Evolutionary conservation across 2,797 vertebrate genomes (phyloP).

Genomic region (Alexandromys oeconomus): DNA sequence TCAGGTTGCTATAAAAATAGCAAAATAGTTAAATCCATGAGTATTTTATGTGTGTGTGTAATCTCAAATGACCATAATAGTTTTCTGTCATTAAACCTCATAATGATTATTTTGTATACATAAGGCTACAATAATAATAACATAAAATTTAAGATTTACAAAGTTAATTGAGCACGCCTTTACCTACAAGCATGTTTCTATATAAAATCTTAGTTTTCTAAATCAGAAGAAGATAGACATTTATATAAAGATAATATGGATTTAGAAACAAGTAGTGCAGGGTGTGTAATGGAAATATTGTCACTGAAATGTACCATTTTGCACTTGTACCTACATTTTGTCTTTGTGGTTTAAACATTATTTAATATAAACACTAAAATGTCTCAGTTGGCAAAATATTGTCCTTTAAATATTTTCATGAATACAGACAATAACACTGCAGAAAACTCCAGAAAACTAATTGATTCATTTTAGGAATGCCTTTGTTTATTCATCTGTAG

Average conservation of each 20-base stretch:
- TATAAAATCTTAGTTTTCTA: not conserved
- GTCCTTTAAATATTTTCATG: not conserved
- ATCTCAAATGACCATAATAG: not conserved
- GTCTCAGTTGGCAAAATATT: constrained; percentile 31
- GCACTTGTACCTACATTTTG: not conserved
- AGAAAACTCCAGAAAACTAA: constrained; percentile 46
- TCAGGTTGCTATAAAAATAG: not conserved
- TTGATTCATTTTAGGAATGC: constrained; percentile 41
- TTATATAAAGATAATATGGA: not conserved
- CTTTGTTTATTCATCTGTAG: constrained; percentile 62
- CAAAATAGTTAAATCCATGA: not conserved
- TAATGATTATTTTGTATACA: not conserved
- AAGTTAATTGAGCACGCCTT: not conserved
- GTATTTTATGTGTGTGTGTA: not conserved
- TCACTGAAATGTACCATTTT: not conserved
- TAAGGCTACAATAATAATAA: not conserved
- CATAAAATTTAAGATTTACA: not conserved
- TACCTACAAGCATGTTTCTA: not conserved
- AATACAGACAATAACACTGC: not conserved
- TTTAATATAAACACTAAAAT: not conserved
- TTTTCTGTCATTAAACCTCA: not conserved
- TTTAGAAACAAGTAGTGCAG: not conserved
- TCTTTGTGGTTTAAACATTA: not conserved
- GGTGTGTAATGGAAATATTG: not conserved
- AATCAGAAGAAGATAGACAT: not conserved